Percentiles rank a stretch among this genome's conserved stretches.
These are phyloP conservation scores for Ganaspis brasiliensis DNA, from an alignment of 2,888 invertebrate species.

Conservation along the genomic window DNA sequence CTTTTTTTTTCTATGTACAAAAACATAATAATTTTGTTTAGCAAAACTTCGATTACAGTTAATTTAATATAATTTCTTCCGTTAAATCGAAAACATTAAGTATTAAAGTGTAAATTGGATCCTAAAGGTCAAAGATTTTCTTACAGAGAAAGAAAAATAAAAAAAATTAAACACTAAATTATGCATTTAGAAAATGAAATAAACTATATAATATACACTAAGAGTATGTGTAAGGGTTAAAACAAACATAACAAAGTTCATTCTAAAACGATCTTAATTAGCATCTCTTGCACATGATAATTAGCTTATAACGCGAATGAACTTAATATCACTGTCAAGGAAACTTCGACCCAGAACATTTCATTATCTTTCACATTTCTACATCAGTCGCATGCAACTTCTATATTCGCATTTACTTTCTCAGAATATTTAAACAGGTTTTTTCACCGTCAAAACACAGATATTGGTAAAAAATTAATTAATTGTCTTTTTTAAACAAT, in stretches of 20 bases:
- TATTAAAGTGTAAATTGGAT: too few relatives aligned
- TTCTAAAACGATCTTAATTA: neutral
- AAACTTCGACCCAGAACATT: conserved; percentile 6
- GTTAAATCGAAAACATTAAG: too few relatives aligned
- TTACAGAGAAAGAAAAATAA: neutral
- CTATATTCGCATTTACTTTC: neutral
- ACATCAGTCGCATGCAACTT: neutral
- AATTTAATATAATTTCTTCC: too few relatives aligned
- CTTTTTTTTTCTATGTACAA: too few relatives aligned
- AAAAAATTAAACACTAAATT: too few relatives aligned
- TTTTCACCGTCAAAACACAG: too few relatives aligned
- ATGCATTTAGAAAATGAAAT: too few relatives aligned
- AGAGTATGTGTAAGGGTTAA: neutral
- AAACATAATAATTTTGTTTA: too few relatives aligned
- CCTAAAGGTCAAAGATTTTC: too few relatives aligned
- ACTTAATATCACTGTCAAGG: conserved; percentile 1
- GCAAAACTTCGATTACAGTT: too few relatives aligned
- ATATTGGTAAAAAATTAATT: too few relatives aligned
- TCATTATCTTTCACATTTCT: neutral
- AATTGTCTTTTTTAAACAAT: too few relatives aligned
- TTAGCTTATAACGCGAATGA: neutral
- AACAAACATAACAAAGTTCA: neutral
- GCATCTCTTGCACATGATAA: neutral
- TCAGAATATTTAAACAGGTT: neutral
- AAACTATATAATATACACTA: neutral